Base-by-base conservation (phyloP, 2,888 invertebrate species). In the Masnerella sp. region DNA sequence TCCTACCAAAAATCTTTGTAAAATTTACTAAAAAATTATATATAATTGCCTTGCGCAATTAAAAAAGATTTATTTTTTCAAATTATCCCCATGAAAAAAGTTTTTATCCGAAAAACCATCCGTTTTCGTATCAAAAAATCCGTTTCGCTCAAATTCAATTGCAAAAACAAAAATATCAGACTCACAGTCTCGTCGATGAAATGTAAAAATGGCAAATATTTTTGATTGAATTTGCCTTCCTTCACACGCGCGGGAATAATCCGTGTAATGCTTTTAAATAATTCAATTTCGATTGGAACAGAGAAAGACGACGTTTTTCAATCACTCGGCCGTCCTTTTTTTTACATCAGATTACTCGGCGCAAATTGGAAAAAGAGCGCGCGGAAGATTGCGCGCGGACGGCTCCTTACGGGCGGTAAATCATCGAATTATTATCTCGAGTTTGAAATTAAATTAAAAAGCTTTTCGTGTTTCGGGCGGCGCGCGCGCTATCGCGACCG, bases 391-490 rank as follows among this genome's bases (percentile, higher is more conserved):
- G 28, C 15, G 45, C 22, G 38, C 45, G 25, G 22, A 11, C 45
- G 20, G 9, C 18, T 54, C n/a, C 36, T 40, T 45, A 25, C 12
- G 32, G 20, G 18, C 43, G 30, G 51, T 68, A 59, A 59, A 68
- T 61, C 54, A 61, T 69, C 61, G 14, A 52, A 61, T 69, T 61
- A 61, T 54, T 69, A 61, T 69, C 69, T 52, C 22, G 22, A 45
- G 22, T 54, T 70, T 18, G 28, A 70, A 70, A 70, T 70, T 70
- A 61, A 70, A 70, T 70, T 56, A 64, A 70, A 70, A 70, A 70
- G 62, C 62, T 70, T 70, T 70, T 36, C 51, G 49, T 70, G 56
- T 62, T 54, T 20, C 43, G 22, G 12, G 40, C 62, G 59, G 54
- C 62, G 62, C 70, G 62, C 70, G 70, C 42, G 36, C 36, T 49